phyloP scores from a whole-genome alignment of 2,888 invertebrate genomes.

The Watsonalla cultraria region DNA sequence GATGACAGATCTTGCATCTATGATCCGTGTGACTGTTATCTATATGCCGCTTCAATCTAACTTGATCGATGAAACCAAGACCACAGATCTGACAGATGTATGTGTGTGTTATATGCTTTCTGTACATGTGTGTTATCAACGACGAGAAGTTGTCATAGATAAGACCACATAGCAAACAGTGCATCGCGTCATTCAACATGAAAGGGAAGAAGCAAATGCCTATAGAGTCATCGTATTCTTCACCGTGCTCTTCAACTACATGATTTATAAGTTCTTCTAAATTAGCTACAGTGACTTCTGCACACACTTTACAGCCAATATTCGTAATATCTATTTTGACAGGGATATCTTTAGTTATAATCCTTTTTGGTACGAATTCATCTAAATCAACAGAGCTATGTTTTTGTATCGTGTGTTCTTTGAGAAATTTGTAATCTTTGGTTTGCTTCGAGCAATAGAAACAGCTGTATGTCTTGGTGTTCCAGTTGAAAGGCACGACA shows the following conservation, averaged over 20 bases:
- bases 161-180: conserved; percentile 43
- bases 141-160: conserved; percentile 48
- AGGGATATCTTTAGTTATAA: conserved; percentile 56
- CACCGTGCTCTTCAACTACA: conserved; percentile 34
- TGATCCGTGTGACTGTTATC: conserved; percentile 41
- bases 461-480: conserved; percentile 52
- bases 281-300: conserved; percentile 19
- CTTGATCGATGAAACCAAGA: conserved; percentile 42
- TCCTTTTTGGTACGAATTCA: conserved; percentile 37
- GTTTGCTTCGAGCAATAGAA: conserved; percentile 55
- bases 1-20: conserved; percentile 55
- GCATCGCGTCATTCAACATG: conserved; percentile 35
- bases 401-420: conserved; percentile 36
- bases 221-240: conserved; percentile 33
- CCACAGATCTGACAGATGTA: conserved; percentile 61
- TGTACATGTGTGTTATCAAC: conserved; percentile 57
- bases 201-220: conserved; percentile 55
- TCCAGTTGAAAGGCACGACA: conserved; percentile 56
- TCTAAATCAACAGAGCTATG: conserved; percentile 38
- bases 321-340: conserved; percentile 52
- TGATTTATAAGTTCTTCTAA: conserved; percentile 47
- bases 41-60: conserved; percentile 49
- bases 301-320: conserved; percentile 46
- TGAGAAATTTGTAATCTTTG: conserved; percentile 41
- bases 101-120: conserved; percentile 43